These are phyloP conservation scores for Halcyon malimbica DNA, from an alignment of 2,113 vertebrate genomes.

Conservation along the genomic window DNA sequence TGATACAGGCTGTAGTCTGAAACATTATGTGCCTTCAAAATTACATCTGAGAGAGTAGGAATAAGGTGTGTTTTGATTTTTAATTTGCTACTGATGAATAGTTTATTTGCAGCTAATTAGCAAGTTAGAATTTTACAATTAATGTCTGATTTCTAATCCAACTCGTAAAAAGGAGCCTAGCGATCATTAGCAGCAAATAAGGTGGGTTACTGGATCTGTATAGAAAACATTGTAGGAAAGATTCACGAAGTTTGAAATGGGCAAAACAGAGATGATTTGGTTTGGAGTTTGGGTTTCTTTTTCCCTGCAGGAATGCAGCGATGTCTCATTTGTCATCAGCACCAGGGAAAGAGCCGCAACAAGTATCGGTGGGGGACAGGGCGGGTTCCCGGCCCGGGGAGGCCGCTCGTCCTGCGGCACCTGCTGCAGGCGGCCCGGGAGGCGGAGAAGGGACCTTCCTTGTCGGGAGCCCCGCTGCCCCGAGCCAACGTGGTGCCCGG, in stretches of 20 bases:
- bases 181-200: conserved; percentile 32
- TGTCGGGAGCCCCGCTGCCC: background rate
- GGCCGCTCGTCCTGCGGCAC: background rate
- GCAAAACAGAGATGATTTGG: background rate
- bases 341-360: background rate
- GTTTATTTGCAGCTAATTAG: conserved; percentile 82
- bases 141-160: conserved; percentile 69
- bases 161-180: conserved; percentile 1
- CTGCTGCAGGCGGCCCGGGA: background rate
- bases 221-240: conserved; percentile 32
- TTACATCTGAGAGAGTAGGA: conserved; percentile 37
- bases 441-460: too few species aligned
- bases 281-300: background rate
- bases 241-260: background rate
- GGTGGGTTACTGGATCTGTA: background rate
- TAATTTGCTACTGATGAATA: conserved; percentile 76
- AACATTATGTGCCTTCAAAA: conserved; percentile 70
- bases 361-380: background rate
- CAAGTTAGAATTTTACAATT: conserved; percentile 74
- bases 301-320: background rate
- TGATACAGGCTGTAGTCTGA: conserved; percentile 68
- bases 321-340: background rate
- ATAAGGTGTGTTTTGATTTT: conserved; percentile 72
- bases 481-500: too few species aligned
- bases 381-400: background rate